Percentiles rank a stretch among this genome's conserved stretches.
Conservation (phyloP, 37 sponge, comb jelly and placozoan genomes). For the Aplysina aerophoba region DNA sequence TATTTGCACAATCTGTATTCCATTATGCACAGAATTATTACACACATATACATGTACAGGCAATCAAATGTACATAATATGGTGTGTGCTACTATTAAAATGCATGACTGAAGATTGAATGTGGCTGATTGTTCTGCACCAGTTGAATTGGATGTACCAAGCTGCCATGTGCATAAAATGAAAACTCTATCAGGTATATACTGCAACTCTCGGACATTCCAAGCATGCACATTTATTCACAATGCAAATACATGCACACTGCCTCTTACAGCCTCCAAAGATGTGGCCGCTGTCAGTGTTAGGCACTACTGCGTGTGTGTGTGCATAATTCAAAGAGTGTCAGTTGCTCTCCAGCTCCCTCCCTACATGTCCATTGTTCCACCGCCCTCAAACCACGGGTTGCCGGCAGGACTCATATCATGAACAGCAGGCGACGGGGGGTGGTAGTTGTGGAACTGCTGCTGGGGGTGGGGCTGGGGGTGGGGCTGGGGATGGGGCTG, state of each 20-base stretch:
- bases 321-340: conserved; percentile 49
- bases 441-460: conserved; percentile 36
- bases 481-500: conserved; percentile 42
- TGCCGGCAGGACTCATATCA: conserved; percentile 5
- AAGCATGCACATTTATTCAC: background rate
- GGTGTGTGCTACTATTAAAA: no score
- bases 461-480: conserved; percentile 48
- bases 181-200: no score
- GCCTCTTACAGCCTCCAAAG: background rate
- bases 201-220: no score
- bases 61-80: no score
- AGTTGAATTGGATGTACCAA: no score
- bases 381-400: conserved; percentile 20
- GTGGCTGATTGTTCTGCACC: no score
- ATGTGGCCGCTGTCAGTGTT: background rate
- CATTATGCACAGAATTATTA: no score
- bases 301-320: conserved; percentile 42
- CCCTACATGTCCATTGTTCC: conserved; percentile 13
- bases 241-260: background rate
- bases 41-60: no score
- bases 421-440: conserved; percentile 37
- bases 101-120: no score
- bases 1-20: no score
- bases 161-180: no score
- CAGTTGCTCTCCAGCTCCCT: conserved; percentile 13